phyloP scores from a whole-genome alignment of 2,113 vertebrate genomes.

The Ivindomyrus marchei region DNA sequence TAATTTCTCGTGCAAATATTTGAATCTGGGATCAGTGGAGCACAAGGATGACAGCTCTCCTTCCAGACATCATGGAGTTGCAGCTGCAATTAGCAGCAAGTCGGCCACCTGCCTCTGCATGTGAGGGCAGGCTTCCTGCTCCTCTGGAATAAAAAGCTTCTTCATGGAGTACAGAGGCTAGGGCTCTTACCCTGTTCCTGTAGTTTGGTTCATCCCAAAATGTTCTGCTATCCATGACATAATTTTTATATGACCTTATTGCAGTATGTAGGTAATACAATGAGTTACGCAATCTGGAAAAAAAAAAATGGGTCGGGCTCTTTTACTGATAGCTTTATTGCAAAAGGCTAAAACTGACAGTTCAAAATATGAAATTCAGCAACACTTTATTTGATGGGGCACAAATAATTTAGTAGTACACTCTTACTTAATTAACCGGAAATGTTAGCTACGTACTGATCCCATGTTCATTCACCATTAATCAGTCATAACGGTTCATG shows the following conservation, averaged over 20 bases:
- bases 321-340: not conserved
- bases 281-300: not conserved
- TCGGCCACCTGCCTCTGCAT: not conserved
- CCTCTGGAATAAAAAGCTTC: not conserved
- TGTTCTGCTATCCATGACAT: not conserved
- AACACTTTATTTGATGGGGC: not conserved
- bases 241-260: not conserved
- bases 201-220: not conserved
- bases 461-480: not conserved
- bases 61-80: not conserved
- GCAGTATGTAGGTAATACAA: not conserved
- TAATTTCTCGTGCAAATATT: not conserved
- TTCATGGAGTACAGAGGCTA: not conserved
- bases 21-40: not conserved
- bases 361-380: not conserved
- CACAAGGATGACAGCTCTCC: not conserved
- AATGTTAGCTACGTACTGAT: not conserved
- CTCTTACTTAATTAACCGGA: not conserved
- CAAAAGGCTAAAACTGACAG: not conserved
- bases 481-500: not conserved
- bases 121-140: not conserved
- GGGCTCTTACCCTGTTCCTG: not conserved
- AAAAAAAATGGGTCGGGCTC: not conserved
- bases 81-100: not conserved
- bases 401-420: not conserved